Conservation (phyloP, 2,797 vertebrate genomes). For the Lithobates pipiens region DNA sequence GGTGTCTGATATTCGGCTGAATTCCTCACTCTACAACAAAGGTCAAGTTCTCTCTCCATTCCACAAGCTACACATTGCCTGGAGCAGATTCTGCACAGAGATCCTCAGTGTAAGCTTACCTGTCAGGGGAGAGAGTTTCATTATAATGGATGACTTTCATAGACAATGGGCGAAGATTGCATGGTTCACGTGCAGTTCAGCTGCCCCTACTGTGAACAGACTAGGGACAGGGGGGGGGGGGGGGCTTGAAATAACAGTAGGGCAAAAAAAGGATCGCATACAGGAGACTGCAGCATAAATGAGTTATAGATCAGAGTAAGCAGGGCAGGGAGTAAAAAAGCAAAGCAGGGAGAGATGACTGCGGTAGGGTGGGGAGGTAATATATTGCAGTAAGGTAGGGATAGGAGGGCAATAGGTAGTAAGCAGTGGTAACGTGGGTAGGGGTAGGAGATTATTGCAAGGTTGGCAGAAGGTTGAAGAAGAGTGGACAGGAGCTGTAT, state of each 20-base stretch:
- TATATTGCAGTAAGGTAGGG: too few species aligned
- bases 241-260: too few species aligned
- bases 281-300: too few species aligned
- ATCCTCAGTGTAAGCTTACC: constrained; percentile 26
- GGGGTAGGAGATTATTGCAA: neutral
- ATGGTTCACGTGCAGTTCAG: neutral
- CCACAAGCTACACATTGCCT: constrained; percentile 33
- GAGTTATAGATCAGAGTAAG: neutral
- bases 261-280: neutral
- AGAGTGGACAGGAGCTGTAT: neutral
- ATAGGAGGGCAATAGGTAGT: too few species aligned
- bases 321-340: neutral
- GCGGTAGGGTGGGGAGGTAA: neutral
- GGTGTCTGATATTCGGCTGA: constrained; percentile 26
- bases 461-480: neutral
- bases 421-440: too few species aligned
- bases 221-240: too few species aligned
- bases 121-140: constrained; percentile 9
- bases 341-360: neutral
- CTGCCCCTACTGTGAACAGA: neutral
- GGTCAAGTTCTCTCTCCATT: constrained; percentile 33
- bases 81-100: constrained; percentile 32
- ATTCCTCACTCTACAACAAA: constrained; percentile 38
- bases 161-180: constrained; percentile 4
- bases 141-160: neutral